Evolutionary conservation across 2,888 invertebrate species (phyloP), one percentile per base, ranked within the genome.

Genomic region (Melikaiella ostensackeni): DNA sequence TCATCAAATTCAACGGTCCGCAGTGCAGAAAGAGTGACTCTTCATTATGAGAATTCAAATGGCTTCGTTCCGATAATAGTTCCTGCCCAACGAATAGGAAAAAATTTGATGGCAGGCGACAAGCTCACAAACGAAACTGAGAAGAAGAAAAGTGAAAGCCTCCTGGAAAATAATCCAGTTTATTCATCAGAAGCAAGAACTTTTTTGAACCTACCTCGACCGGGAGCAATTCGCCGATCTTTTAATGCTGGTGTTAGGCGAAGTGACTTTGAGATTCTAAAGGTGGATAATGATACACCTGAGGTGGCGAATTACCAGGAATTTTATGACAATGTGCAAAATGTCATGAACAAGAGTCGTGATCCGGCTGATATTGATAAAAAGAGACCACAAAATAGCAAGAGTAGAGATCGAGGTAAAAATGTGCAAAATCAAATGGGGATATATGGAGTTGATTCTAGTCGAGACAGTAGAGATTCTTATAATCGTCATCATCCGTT

Each of bases 231-330:
- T 79, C 87, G 91, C 0, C 82, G 91, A 59, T 90, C 88, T 0
- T 91, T 88, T 76, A 84, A 89, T 64, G 74, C 81, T 11, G 86
- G 86, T 55, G 85, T 84, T 3, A 82, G 78, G 3, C 86, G 83
- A 35, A 89, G 88, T 77, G 89, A 89, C 21, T 90, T 91, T 75
- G 91, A 91, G 76, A 74, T 91, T 38, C 84, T 91, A 3, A 91
- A 90, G 80, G 89, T 91, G 27, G 88, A 81, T 19, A 89, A 91
- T 64, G 83, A 89, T 46, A 91, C 91, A 0, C 90, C 91, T 0
- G 85, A 87, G 3, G 84, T 91, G 1, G 91, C 91, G 8, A 89
- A 88, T 82, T 91, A 91, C 46, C 85, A 87, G 13, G 85, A 89
- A 9, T 89, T 89, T 74, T 90, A 89, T 75, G 87, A 89, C 11